phyloP scores from a whole-genome alignment of 2,888 invertebrate species.

The Xestobium rufovillosum region DNA sequence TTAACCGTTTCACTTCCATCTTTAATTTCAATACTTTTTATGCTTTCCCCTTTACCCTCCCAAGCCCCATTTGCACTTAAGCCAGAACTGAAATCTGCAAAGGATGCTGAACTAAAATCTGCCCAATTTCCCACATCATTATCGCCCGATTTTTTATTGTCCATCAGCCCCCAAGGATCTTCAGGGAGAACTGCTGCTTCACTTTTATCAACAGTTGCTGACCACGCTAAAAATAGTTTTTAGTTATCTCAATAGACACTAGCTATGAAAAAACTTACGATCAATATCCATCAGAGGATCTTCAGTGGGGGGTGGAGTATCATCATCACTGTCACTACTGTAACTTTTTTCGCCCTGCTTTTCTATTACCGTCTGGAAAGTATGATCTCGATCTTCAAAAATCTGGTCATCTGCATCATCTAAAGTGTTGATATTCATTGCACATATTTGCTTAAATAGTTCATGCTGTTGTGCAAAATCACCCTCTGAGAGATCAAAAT shows the following conservation, averaged over 20 bases:
- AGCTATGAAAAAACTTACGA: conserved; percentile 38
- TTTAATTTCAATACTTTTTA: neutral
- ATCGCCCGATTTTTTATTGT: conserved; percentile 19
- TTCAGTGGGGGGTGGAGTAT: conserved; percentile 37
- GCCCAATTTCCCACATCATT: conserved; percentile 38
- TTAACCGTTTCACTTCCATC: neutral
- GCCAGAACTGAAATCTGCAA: conserved; percentile 29
- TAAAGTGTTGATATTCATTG: conserved; percentile 38
- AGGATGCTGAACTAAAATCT: conserved; percentile 39
- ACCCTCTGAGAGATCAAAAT: conserved; percentile 46
- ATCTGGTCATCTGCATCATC: conserved; percentile 42
- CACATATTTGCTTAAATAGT: conserved; percentile 54
- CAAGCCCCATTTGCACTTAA: conserved; percentile 14
- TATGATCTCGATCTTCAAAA: conserved; percentile 44
- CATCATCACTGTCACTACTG: conserved; percentile 47
- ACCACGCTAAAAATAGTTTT: too few relatives aligned
- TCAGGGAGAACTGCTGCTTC: conserved; percentile 18
- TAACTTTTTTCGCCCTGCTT: conserved; percentile 40
- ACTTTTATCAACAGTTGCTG: too few relatives aligned
- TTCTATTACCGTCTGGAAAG: conserved; percentile 46
- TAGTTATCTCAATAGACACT: neutral
- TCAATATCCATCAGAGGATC: conserved; percentile 43
- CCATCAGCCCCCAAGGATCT: conserved; percentile 34
- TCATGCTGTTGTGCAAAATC: conserved; percentile 45
- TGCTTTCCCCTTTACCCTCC: too few relatives aligned